Evolutionary conservation across 1,140 invertebrate species (phyloP).

Genomic region (Radopholus similis): DNA sequence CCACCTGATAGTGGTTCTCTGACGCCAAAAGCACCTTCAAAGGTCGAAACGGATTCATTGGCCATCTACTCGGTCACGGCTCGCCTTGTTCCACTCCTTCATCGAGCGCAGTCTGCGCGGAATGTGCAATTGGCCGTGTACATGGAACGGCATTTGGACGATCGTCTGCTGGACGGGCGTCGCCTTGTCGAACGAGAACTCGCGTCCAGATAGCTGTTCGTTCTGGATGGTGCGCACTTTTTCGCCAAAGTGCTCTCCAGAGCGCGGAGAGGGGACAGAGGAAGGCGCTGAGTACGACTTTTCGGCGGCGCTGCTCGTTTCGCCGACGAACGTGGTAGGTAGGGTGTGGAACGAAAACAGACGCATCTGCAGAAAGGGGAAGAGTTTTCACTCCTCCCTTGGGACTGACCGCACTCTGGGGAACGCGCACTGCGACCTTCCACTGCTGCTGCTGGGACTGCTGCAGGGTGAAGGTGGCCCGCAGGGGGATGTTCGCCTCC

Average conservation of each 20-base stretch:
- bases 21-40: constrained; percentile 4
- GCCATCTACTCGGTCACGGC: not conserved
- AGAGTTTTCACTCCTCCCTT: not conserved
- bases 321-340: not conserved
- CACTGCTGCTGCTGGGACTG: not conserved
- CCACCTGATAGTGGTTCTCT: constrained; percentile 10
- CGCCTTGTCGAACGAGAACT: not conserved
- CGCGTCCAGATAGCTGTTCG: not conserved
- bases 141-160: not conserved
- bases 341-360: not conserved
- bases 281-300: not conserved
- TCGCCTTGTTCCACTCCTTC: not conserved
- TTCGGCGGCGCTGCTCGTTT: not conserved
- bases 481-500: not conserved
- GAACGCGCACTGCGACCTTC: not conserved
- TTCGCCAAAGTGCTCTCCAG: constrained; percentile 3
- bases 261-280: no score
- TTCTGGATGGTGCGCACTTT: not conserved
- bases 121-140: not conserved
- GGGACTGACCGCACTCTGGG: not conserved
- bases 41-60: not conserved
- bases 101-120: not conserved
- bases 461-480: not conserved
- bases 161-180: not conserved
- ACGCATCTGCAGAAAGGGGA: not conserved